These are phyloP conservation scores for Microctonus aethiopoides DNA, from an alignment of 2,888 invertebrate genomes.

Conservation along the genomic window DNA sequence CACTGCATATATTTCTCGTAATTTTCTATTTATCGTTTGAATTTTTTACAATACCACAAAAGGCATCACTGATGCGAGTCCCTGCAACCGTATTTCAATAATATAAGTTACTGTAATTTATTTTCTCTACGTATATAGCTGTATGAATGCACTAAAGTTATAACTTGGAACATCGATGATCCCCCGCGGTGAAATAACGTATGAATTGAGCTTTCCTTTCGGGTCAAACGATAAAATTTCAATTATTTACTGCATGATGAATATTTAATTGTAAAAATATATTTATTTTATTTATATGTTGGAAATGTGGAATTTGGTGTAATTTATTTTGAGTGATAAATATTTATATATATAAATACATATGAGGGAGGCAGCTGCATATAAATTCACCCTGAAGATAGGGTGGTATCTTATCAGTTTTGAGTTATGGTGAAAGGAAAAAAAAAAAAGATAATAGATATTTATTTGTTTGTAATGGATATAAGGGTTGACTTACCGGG, in stretches of 20 bases:
- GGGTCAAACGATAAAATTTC: neutral
- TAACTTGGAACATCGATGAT: constrained; percentile 14
- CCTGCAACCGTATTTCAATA: constrained; percentile 32
- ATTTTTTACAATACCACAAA: constrained; percentile 21
- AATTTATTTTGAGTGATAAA: too few relatives aligned
- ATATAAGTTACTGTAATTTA: constrained; percentile 20
- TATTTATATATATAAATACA: too few relatives aligned
- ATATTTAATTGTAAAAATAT: neutral
- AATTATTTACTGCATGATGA: neutral
- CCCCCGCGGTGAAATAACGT: constrained; percentile 22
- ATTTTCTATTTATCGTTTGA: constrained; percentile 38
- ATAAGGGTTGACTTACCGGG: constrained; percentile 62
- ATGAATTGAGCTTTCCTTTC: neutral
- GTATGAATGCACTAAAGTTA: constrained; percentile 8
- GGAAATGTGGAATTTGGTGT: too few relatives aligned
- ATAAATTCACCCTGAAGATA: too few relatives aligned
- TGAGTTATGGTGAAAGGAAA: too few relatives aligned
- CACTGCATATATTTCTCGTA: constrained; percentile 20
- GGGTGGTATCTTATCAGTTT: too few relatives aligned
- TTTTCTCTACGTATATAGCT: neutral
- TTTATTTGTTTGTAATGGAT: neutral
- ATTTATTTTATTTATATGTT: too few relatives aligned
- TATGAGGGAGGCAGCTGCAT: too few relatives aligned
- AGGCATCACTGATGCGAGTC: constrained; percentile 13
- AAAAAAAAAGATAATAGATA: neutral